Evolutionary conservation across 2,113 vertebrate genomes (phyloP).

Genomic region (Tetrax tetrax): DNA sequence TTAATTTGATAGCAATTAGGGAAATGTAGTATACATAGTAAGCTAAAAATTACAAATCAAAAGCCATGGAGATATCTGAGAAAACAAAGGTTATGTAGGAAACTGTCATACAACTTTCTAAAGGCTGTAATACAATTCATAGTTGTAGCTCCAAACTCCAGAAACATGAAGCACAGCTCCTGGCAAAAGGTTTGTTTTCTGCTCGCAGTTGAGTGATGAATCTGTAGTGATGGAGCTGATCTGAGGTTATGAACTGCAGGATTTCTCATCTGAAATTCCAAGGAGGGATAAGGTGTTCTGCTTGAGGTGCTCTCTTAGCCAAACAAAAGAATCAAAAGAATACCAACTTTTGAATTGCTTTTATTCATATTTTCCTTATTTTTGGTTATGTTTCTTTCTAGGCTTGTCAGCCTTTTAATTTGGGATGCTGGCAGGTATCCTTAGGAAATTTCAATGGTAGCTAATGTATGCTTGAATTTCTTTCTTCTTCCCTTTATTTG

Average conservation of each 20-base stretch:
- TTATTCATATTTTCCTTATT: not conserved
- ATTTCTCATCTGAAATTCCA: conserved; percentile 7
- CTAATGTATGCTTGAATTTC: not conserved
- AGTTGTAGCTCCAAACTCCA: not conserved
- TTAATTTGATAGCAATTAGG: not conserved
- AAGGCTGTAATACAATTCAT: not conserved
- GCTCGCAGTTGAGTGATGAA: not conserved
- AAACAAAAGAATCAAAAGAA: not conserved
- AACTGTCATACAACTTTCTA: not conserved
- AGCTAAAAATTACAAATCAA: not conserved
- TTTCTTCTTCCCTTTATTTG: not conserved
- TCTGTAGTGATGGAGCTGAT: not conserved
- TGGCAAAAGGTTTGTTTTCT: not conserved
- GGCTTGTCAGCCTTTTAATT: not conserved
- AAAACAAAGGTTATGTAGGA: not conserved
- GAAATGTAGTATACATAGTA: not conserved
- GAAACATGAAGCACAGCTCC: not conserved
- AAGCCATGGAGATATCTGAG: not conserved
- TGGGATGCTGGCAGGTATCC: conserved; percentile 8
- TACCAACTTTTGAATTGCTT: not conserved
- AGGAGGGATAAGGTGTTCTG: not conserved
- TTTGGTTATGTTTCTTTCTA: not conserved
- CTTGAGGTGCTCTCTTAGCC: not conserved
- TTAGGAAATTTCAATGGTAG: conserved; percentile 21
- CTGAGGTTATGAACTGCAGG: not conserved